Percentiles rank a stretch among this genome's conserved stretches.
Conservation (phyloP, 2,113 vertebrate species). For the Sterrhoptilus dennistouni region DNA sequence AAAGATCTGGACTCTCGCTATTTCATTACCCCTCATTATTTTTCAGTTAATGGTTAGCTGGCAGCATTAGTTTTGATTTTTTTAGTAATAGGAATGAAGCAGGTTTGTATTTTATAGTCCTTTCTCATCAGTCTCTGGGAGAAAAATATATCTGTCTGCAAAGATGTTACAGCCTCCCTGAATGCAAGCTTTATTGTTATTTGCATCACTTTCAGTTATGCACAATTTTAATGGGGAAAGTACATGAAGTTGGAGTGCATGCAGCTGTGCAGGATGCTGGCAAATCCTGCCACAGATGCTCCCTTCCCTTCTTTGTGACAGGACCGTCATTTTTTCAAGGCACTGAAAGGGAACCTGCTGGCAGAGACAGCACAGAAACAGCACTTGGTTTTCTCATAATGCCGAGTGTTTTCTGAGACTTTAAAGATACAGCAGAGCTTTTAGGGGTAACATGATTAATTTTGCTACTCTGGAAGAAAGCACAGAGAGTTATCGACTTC, state of each 20-base stretch:
- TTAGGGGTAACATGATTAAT: not conserved
- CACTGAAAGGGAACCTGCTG: not conserved
- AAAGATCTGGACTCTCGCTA: slow-evolving; percentile 58
- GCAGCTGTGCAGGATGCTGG: not conserved
- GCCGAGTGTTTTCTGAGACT: not conserved
- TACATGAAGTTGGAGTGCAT: not conserved
- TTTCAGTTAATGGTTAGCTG: slow-evolving; percentile 65
- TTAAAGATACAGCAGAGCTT: slow-evolving; percentile 17
- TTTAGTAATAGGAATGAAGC: not conserved
- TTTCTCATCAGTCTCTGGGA: slow-evolving; percentile 32
- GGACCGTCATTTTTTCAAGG: not conserved
- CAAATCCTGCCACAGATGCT: not conserved
- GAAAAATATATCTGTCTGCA: slow-evolving; percentile 20
- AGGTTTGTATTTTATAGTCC: slow-evolving; percentile 35
- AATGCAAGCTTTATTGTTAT: not conserved
- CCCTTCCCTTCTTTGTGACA: not conserved
- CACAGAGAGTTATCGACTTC: not conserved
- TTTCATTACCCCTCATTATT: slow-evolving; percentile 68
- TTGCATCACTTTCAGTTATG: slow-evolving; percentile 50
- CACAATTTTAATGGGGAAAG: slow-evolving; percentile 17
- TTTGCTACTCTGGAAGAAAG: not conserved
- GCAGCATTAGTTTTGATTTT: slow-evolving; percentile 37
- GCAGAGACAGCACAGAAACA: not conserved
- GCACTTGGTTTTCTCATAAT: not conserved
- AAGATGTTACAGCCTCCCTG: not conserved